Conservation (phyloP, 2,888 invertebrate species). For the Choreutis nemorana region DNA sequence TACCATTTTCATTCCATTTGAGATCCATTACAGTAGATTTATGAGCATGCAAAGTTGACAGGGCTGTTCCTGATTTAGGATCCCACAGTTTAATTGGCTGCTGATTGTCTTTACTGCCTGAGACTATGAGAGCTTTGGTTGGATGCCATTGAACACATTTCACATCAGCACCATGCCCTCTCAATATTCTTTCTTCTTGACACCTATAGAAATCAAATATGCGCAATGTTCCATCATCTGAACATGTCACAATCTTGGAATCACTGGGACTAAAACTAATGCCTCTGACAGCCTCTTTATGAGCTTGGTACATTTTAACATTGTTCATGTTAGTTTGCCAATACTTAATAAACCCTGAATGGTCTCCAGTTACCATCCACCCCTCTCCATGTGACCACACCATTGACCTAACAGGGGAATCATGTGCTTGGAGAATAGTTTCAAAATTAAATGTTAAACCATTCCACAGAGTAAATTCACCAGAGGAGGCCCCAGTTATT, state of each 20-base stretch:
- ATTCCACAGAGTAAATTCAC: constrained; percentile 99
- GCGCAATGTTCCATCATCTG: constrained; percentile 98
- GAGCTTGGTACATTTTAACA: constrained; percentile 99
- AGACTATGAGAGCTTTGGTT: constrained; percentile 94
- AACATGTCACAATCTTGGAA: constrained; percentile 98
- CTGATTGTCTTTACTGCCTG: constrained; percentile 99
- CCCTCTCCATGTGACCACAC: constrained; percentile 99
- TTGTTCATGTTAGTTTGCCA: constrained; percentile 99
- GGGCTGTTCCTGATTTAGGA: constrained; percentile 93
- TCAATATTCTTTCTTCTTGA: constrained; percentile 92
- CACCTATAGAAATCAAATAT: constrained; percentile 99
- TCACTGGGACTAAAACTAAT: constrained; percentile 99
- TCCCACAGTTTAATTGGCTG: constrained; percentile 99
- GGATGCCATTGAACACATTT: constrained; percentile 99
- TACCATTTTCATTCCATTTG: constrained; percentile 99
- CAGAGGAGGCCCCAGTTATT: constrained; percentile 98
- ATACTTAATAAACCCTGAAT: constrained; percentile 98
- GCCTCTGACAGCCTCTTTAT: constrained; percentile 99
- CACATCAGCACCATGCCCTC: constrained; percentile 98
- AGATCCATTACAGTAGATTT: constrained; percentile 99
- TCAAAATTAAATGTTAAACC: constrained; percentile 99
- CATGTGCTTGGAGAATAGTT: constrained; percentile 99
- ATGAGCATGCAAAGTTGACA: constrained; percentile 98
- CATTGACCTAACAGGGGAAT: constrained; percentile 98
- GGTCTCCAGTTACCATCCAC: constrained; percentile 99